Evolutionary conservation across 2,888 invertebrate species (phyloP).

Genomic region (Villa cingulata): DNA sequence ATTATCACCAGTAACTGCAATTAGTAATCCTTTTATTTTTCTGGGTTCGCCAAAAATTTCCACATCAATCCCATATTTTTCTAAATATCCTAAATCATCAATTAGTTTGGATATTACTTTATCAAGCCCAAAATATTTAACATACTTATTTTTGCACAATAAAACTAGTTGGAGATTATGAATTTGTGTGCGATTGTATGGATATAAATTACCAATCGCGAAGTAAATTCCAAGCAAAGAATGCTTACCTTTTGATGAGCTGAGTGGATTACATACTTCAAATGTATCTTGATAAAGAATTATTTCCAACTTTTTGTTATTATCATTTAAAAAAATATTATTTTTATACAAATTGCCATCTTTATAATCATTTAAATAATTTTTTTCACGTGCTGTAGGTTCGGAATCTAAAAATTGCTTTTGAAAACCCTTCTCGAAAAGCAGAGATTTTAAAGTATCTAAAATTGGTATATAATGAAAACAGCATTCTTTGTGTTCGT

Average conservation of each 20-base stretch:
- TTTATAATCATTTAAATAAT: background rate
- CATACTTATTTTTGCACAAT: conserved; percentile 17
- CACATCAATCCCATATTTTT: conserved; percentile 15
- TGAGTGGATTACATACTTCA: conserved; percentile 23
- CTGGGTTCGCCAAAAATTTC: conserved; percentile 13
- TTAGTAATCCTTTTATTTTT: conserved; percentile 3
- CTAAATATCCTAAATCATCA: conserved; percentile 17
- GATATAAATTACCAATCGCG: conserved; percentile 18
- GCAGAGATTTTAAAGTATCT: conserved; percentile 5
- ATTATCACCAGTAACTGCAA: conserved; percentile 19
- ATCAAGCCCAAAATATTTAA: conserved; percentile 18
- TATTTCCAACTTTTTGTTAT: conserved; percentile 7
- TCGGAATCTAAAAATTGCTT: too few relatives aligned
- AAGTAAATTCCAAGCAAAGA: conserved; percentile 23
- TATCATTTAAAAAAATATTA: conserved; percentile 11
- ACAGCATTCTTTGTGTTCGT: conserved; percentile 6
- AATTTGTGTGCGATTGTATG: conserved; percentile 16
- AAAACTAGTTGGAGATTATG: conserved; percentile 21
- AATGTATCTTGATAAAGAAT: conserved; percentile 23
- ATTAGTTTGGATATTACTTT: conserved; percentile 16
- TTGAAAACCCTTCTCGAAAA: conserved; percentile 1
- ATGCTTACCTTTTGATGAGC: conserved; percentile 20
- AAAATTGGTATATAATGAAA: conserved; percentile 10
- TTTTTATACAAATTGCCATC: conserved; percentile 11
- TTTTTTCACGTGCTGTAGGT: background rate